Evolutionary conservation across 2,888 invertebrate species (phyloP), one percentile per base, ranked within the genome.

Genomic region (Drosophila austrosaltans): DNA sequence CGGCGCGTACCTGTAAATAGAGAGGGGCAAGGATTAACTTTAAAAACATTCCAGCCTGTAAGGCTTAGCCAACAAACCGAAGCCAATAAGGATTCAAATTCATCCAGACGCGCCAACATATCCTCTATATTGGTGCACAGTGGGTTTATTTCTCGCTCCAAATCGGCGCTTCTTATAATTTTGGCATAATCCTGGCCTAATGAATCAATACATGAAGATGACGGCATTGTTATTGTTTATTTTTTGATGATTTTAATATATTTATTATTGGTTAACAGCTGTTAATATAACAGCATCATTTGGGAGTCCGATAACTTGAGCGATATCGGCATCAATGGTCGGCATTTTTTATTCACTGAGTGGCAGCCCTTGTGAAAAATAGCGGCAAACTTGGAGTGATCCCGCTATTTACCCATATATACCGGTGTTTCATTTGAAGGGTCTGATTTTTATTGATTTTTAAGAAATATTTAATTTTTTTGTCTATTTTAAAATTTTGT

Each of bases 21-120:
- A 36, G 1, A 3, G 25, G 25, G 4, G 22, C 8, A 3, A 16
- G 1, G n/a, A 7, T 8, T 10, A 32, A 22, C 16, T 3, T 10
- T 5, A 0, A 25, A 25, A 22, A 22, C 1, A 5, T 36, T 36
- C 10, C 36, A 4, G 12, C 10, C 2, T 10, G 3, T 16, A 16
- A 16, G 16, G 16, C 16, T 30, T 56, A 2, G 8, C 10, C 3
- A 6, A 42, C 80, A 42, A 59, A 78, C 93, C 92, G 72, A 95
- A 74, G 94, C 93, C 39, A 95, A 88, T 56, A 95, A 93, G 77
- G 94, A 94, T 75, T 94, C 94, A 74, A 95, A 93, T 89, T 95
- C 95, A 90, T 95, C 95, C 28, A 95, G 92, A 70, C 95, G 93
- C 0, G 94, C 94, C 60, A 95, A 89, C 94, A 95, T 95, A 83